These are phyloP conservation scores for Camponotus vicinus DNA, from an alignment of 1,140 invertebrate species.

Conservation along the genomic window DNA sequence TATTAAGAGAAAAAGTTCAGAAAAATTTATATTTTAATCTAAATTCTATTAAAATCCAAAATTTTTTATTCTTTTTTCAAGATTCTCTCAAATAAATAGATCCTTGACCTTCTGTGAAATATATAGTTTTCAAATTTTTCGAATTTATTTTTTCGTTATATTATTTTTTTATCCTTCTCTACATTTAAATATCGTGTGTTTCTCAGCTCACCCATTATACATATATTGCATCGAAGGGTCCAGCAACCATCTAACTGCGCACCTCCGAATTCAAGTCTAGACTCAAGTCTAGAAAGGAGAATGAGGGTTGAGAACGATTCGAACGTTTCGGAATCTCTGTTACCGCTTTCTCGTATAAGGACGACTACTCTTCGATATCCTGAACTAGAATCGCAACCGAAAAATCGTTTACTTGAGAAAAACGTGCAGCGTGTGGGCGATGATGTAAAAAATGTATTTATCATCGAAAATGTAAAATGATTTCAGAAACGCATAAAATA, in stretches of 20 bases:
- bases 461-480: background rate
- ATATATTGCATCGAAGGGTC: slow-evolving; percentile 44
- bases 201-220: slow-evolving; percentile 57
- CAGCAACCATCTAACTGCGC: slow-evolving; percentile 68
- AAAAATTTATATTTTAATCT: background rate
- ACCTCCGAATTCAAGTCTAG: slow-evolving; percentile 63
- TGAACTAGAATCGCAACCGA: slow-evolving; percentile 58
- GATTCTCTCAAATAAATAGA: background rate
- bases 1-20: background rate
- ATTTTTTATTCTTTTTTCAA: background rate
- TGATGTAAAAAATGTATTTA: background rate
- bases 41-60: background rate
- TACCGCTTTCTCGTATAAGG: slow-evolving; percentile 62
- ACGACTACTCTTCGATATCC: slow-evolving; percentile 62
- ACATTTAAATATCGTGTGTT: background rate
- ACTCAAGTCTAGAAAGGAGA: slow-evolving; percentile 49
- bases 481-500: background rate
- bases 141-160: background rate
- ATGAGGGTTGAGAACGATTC: slow-evolving; percentile 56
- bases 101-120: background rate
- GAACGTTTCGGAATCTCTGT: slow-evolving; percentile 71
- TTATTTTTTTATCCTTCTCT: background rate
- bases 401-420: slow-evolving; percentile 55
- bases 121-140: background rate
- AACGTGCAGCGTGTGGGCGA: slow-evolving; percentile 31